Evolutionary conservation across 2,797 vertebrate genomes (phyloP).

Genomic region (Eurystomus glaucurus): DNA sequence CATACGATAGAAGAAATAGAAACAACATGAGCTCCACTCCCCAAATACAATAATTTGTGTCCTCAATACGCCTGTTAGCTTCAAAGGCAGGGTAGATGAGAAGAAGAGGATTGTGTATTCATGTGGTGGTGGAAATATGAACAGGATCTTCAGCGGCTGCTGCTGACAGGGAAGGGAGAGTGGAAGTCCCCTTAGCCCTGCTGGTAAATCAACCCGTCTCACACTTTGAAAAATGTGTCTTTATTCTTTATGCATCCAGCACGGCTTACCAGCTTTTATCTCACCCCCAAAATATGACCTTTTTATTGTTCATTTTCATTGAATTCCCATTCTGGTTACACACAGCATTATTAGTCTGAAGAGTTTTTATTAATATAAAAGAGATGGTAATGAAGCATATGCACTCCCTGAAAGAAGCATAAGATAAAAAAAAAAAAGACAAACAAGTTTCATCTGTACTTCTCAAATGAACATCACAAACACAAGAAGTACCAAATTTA

Average conservation of each 20-base stretch:
- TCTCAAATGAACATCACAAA: conserved; percentile 6
- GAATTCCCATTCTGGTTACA: neutral
- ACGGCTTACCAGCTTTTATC: neutral
- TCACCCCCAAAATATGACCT: neutral
- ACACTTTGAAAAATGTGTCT: neutral
- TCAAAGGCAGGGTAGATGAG: conserved; percentile 23
- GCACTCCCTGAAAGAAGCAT: neutral
- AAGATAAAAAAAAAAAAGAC: neutral
- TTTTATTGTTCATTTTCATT: neutral
- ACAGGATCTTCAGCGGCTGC: neutral
- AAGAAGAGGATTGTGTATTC: neutral
- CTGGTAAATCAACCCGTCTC: neutral
- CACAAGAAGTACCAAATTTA: neutral
- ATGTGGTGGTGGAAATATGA: neutral
- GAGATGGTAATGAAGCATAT: conserved; percentile 14
- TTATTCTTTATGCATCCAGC: neutral
- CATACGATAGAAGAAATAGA: neutral
- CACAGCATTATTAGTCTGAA: neutral
- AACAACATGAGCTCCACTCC: neutral
- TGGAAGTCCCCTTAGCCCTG: neutral
- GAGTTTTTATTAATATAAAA: conserved; percentile 20
- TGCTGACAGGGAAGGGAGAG: neutral
- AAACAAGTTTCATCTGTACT: neutral
- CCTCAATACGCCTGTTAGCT: neutral
- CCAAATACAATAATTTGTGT: neutral